These are phyloP conservation scores for Cricetomys ansorgei DNA, from an alignment of 2,113 vertebrate species.

Conservation along the genomic window DNA sequence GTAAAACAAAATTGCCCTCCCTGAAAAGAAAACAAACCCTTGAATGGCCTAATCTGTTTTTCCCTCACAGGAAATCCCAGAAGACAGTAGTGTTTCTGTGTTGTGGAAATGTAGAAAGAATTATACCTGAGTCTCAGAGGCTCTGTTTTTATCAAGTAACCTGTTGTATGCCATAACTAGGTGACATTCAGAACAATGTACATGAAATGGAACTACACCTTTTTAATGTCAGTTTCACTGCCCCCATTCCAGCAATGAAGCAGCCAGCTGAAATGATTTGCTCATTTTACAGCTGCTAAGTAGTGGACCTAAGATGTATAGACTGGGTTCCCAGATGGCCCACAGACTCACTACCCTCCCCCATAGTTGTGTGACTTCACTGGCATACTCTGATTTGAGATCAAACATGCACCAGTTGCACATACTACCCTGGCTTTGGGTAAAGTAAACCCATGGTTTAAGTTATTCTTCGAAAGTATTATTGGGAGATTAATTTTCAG, in stretches of 20 bases:
- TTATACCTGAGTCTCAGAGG: background rate
- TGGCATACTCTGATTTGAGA: too few species aligned
- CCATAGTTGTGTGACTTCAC: background rate
- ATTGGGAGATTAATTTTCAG: background rate
- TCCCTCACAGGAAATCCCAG: slow-evolving; percentile 6
- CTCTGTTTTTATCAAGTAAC: background rate
- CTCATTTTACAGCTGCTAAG: background rate
- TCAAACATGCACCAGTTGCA: fast-evolving
- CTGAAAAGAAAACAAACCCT: background rate
- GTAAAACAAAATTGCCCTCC: background rate
- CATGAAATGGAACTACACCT: too few species aligned
- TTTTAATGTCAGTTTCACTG: background rate
- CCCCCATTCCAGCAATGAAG: background rate
- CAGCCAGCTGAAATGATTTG: background rate
- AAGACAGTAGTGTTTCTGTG: background rate
- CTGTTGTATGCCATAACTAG: background rate
- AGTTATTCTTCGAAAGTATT: background rate
- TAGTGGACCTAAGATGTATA: background rate
- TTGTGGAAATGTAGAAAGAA: background rate
- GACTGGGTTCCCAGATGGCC: background rate
- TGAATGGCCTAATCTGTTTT: background rate
- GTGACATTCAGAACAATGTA: background rate
- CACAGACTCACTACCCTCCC: background rate
- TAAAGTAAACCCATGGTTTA: background rate
- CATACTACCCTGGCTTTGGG: background rate